Evolutionary conservation across 30 jellyfish, hydroid and myxozoan genomes (phyloP).

Genomic region (Turritopsis dohrnii): DNA sequence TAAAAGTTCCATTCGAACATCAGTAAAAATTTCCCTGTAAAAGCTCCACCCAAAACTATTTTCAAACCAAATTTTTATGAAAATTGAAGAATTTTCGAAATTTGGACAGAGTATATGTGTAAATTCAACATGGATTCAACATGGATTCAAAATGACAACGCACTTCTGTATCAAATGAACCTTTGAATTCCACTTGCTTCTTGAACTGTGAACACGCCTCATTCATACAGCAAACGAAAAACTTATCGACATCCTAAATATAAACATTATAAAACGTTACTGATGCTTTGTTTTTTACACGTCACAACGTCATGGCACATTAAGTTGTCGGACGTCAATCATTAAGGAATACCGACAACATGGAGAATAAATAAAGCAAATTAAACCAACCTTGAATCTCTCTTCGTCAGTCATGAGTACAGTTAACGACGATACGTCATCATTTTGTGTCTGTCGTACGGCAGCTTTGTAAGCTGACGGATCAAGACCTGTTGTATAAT

Average conservation of each 20-base stretch:
- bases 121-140: too few relatives aligned
- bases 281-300: too few relatives aligned
- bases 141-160: too few relatives aligned
- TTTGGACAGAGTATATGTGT: too few relatives aligned
- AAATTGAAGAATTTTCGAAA: too few relatives aligned
- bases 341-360: background rate
- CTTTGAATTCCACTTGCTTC: conserved; percentile 62
- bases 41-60: too few relatives aligned
- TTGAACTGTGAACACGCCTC: conserved; percentile 41
- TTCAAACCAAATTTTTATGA: too few relatives aligned
- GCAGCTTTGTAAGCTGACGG: conserved; percentile 64
- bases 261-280: background rate
- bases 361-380: too few relatives aligned
- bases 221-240: conserved; percentile 49
- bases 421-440: conserved; percentile 35
- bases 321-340: background rate
- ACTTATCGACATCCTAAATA: conserved; percentile 60
- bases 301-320: too few relatives aligned
- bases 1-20: too few relatives aligned
- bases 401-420: conserved; percentile 71
- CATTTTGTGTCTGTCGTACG: conserved; percentile 37
- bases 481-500: conserved; percentile 59
- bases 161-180: conserved; percentile 43
- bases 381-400: conserved; percentile 66
- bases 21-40: too few relatives aligned